Conservation (phyloP, 1,140 invertebrate genomes). For the Vanessa tameamea region DNA sequence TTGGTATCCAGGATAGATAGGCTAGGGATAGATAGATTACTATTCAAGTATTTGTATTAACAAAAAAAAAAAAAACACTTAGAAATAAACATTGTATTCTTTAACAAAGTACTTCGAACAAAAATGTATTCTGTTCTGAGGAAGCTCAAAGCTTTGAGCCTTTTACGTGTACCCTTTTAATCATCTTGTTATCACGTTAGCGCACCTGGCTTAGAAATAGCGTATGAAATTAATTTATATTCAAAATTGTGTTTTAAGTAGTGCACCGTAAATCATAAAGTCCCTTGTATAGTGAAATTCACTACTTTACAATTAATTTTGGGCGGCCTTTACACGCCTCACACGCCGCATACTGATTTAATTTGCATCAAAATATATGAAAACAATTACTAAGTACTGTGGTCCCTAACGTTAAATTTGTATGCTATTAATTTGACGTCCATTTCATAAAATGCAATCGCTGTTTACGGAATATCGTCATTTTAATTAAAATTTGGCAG, state of each 20-base stretch:
- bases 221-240: constrained; percentile 33
- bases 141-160: constrained; percentile 26
- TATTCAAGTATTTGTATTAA: too few species aligned
- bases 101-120: constrained; percentile 15
- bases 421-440: neutral
- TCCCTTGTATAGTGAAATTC: constrained; percentile 15
- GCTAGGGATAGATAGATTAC: too few species aligned
- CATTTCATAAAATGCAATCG: neutral
- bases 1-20: too few species aligned
- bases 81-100: constrained; percentile 1
- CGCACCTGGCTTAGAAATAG: constrained; percentile 31
- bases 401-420: neutral
- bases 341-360: constrained; percentile 24
- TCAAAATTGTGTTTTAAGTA: constrained; percentile 27
- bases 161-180: constrained; percentile 21
- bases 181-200: constrained; percentile 35
- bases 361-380: constrained; percentile 23
- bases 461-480: neutral
- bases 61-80: too few species aligned
- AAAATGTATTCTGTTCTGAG: constrained; percentile 22
- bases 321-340: constrained; percentile 26
- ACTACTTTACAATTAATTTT: constrained; percentile 34
- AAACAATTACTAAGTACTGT: constrained; percentile 9
- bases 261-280: constrained; percentile 28
- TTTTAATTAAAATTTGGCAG: constrained; percentile 1